A percentile compares a stretch with the other conserved stretches of the same genome.
phyloP scores from a whole-genome alignment of 2,113 vertebrate species.

The Myiozetetes cayanensis region DNA sequence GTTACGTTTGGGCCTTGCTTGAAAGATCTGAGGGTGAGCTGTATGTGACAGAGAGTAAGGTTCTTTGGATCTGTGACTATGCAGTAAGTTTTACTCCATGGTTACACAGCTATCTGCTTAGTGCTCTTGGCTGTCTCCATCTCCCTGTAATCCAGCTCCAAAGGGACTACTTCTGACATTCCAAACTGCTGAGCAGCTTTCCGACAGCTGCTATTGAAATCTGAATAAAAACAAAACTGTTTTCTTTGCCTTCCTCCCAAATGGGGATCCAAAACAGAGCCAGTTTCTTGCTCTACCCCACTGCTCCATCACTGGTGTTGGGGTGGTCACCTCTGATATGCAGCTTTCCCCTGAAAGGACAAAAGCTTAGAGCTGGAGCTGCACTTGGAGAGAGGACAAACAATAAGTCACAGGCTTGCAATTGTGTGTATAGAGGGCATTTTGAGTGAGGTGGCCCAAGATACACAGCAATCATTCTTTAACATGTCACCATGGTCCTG shows the following conservation, averaged over 20 bases:
- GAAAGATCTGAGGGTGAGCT: background rate
- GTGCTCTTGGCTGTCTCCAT: constrained; percentile 10
- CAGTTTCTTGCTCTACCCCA: background rate
- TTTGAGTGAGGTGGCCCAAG: background rate
- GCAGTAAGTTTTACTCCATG: background rate
- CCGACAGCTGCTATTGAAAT: constrained; percentile 37
- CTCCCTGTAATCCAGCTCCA: constrained; percentile 21
- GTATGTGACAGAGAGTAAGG: background rate
- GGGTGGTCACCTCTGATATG: background rate
- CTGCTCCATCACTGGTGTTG: background rate
- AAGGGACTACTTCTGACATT: constrained; percentile 45
- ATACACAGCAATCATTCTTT: rapidly evolving
- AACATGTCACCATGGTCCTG: background rate
- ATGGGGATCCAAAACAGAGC: background rate
- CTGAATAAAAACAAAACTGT: constrained; percentile 6
- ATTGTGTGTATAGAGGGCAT: background rate
- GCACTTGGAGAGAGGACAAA: background rate
- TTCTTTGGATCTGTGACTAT: background rate
- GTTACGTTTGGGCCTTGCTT: background rate
- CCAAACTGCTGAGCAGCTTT: constrained; percentile 57
- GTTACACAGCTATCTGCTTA: background rate
- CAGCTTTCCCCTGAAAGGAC: background rate
- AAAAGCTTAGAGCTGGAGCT: background rate
- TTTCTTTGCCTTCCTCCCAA: constrained; percentile 15
- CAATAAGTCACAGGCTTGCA: background rate